Evolutionary conservation across 2,888 invertebrate genomes (phyloP), one percentile per base, ranked within the genome.

Genomic region (Bellardia pandia): DNA sequence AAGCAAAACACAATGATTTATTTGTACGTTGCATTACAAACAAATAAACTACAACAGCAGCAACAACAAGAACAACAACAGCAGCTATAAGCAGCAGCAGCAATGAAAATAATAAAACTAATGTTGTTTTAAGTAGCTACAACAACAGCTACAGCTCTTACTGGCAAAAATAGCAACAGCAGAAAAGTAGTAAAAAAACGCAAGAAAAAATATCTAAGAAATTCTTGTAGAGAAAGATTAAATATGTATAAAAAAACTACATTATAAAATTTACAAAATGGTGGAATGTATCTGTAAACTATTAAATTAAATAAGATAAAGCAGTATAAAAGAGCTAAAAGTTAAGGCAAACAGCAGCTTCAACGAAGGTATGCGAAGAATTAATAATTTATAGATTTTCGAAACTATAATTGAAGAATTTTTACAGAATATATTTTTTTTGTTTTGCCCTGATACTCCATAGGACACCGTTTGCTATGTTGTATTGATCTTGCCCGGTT

Each of bases 51-150:
- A 77, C 37, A 71, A 53, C 62, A 77, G 42, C 62, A 53, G 40
- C 51, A 16, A 37, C n/a, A 23, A 37, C 51, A 75, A 23, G 23
- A 23, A 45, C 56, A 82, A n/a, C 68, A 42, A 42, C 75, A 60
- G 48, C 2, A 51, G 51, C 30, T 3, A 51, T 14, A 51, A 45
- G 5, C 6, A 23, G 23, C 48, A 48, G 16, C 42, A 56, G 48
- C 81, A 66, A 76, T 77, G 45, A 42, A 76, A 53, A 60, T 69
- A 75, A 69, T 69, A 71, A 79, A 85, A 85, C 74, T 85, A 85
- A 85, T 85, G 79, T 79, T 85, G 69, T 85, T 79, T 85, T 85
- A 85, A 85, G 85, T 79, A 85, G 85, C 85, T 68, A 75, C 79
- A 85, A 85, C 85, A 69, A 79, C 85, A 69, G 75, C 75, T 79